Conservation (phyloP, 2,113 vertebrate species). For the Cynoglossus semilaevis region DNA sequence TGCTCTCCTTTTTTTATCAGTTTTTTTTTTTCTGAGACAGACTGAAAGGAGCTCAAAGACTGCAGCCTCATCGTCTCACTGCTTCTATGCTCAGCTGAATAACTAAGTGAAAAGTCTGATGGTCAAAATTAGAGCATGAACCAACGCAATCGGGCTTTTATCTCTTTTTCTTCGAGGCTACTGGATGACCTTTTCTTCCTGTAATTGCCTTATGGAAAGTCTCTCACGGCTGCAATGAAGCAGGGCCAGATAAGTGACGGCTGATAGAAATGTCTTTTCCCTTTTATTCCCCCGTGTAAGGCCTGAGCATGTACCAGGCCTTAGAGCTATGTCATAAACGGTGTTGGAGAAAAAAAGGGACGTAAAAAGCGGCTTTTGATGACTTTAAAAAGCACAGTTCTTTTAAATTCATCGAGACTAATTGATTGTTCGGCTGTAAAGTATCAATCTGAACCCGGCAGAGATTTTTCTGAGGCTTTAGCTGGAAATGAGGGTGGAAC, state of each 20-base stretch:
- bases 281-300: slow-evolving; percentile 22
- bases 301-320: slow-evolving; percentile 16
- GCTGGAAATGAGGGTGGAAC: background rate
- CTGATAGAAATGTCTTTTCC: slow-evolving; percentile 37
- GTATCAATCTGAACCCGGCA: slow-evolving; percentile 8
- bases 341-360: background rate
- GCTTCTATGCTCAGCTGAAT: slow-evolving; percentile 52
- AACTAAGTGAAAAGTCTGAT: slow-evolving; percentile 55
- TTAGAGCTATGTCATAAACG: slow-evolving; percentile 24
- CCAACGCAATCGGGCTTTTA: slow-evolving; percentile 63
- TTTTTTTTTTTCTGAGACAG: slow-evolving; percentile 2
- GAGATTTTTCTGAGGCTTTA: slow-evolving; percentile 5
- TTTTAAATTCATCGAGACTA: slow-evolving; percentile 11
- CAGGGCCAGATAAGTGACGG: slow-evolving; percentile 50
- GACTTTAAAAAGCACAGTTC: background rate
- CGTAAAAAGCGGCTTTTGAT: slow-evolving; percentile 9
- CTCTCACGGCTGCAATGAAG: slow-evolving; percentile 52
- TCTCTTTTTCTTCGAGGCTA: slow-evolving; percentile 57
- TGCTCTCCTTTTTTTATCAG: slow-evolving; percentile 34
- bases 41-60: slow-evolving; percentile 9
- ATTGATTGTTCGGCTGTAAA: slow-evolving; percentile 25
- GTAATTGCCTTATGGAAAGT: slow-evolving; percentile 71
- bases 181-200: slow-evolving; percentile 60
- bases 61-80: slow-evolving; percentile 28
- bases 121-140: slow-evolving; percentile 68